A percentile compares a stretch with the other conserved stretches of the same genome.
Evolutionary conservation across 2,113 vertebrate species (phyloP).

Genomic region (Gambusia holbrooki): DNA sequence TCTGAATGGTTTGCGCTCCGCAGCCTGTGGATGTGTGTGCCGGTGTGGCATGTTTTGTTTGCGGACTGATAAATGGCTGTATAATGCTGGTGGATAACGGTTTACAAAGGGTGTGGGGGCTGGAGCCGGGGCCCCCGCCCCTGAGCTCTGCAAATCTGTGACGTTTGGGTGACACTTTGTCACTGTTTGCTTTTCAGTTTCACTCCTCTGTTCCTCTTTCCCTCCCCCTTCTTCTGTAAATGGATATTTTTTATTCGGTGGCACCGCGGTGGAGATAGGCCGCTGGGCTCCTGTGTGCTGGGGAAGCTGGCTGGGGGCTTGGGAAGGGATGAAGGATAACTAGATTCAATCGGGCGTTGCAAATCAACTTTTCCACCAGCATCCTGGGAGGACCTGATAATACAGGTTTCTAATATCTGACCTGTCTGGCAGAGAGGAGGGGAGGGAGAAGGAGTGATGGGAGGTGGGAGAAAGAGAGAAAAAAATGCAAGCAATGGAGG

Average conservation of each 20-base stretch:
- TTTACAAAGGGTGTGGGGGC: conserved; percentile 51
- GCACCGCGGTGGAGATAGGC: conserved; percentile 70
- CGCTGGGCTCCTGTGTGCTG: conserved; percentile 72
- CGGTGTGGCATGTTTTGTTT: conserved; percentile 71
- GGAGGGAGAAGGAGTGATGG: conserved; percentile 8
- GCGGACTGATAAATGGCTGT: conserved; percentile 77
- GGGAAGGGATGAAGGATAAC: conserved; percentile 76
- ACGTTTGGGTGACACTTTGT: conserved; percentile 59
- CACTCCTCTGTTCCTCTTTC: conserved; percentile 12
- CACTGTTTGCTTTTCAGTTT: conserved; percentile 37
- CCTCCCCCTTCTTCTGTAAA: conserved; percentile 45
- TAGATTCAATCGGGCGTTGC: conserved; percentile 79
- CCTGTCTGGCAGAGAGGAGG: conserved; percentile 67
- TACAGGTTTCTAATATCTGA: conserved; percentile 80
- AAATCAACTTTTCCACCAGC: conserved; percentile 81
- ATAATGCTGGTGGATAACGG: conserved; percentile 75
- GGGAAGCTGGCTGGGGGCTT: conserved; percentile 73
- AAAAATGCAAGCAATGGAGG: conserved; percentile 45
- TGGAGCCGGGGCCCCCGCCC: not conserved
- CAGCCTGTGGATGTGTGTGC: conserved; percentile 33
- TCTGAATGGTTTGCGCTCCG: conserved; percentile 53
- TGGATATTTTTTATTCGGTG: conserved; percentile 71
- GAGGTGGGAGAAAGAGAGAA: conserved; percentile 10
- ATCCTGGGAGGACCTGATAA: conserved; percentile 80
- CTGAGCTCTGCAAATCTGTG: conserved; percentile 60